Evolutionary conservation across 2,888 invertebrate genomes (phyloP), one percentile per base, ranked within the genome.

Genomic region (Galerucella pusilla): DNA sequence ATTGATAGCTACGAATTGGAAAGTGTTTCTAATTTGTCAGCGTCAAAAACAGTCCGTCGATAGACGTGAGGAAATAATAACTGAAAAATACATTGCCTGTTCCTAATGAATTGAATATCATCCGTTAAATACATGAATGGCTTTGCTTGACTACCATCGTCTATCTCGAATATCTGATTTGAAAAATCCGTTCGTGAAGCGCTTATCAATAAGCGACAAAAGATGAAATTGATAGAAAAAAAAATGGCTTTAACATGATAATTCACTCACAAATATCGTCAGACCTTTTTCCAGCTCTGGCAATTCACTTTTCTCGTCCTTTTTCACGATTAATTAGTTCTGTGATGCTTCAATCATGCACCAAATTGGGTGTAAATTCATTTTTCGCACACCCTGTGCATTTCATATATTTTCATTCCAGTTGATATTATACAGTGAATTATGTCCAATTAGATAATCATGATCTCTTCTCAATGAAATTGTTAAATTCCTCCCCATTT

Each of bases 261-360:
- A 60, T 71, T 77, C 75, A 75, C 73, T 77, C 73, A 70, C 71
- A 69, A 77, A 68, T 75, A 75, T 73, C 73, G 70, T 71, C 45
- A 63, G 54, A 69, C 60, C 68, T 57, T 73, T 71, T 76, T 76
- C 71, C 65, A 63, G 46, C 14, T 12, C 12, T 46, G 60, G 63
- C 63, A 63, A 63, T 52, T 63, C 54, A 35, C 59, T 52, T 52
- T n/a, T 63, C 63, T 70, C n/a, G n/a, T n/a, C n/a, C n/a, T n/a
- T n/a, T n/a, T n/a, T n/a, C 5, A 11, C 45, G 7, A 49, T 49
- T 4, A 49, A n/a, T n/a, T n/a, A n/a, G 6, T 52, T 52, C 14
- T 6, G 52, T 6, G 5, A 57, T 20, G 2, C 49, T 49, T 14
- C 2, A 12, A 12, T 0, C 4, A 12, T 49, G 1, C 7, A 35